Conservation (phyloP, 35 echinoderm and acorn worm species). For the Holothuria glaberrima region DNA sequence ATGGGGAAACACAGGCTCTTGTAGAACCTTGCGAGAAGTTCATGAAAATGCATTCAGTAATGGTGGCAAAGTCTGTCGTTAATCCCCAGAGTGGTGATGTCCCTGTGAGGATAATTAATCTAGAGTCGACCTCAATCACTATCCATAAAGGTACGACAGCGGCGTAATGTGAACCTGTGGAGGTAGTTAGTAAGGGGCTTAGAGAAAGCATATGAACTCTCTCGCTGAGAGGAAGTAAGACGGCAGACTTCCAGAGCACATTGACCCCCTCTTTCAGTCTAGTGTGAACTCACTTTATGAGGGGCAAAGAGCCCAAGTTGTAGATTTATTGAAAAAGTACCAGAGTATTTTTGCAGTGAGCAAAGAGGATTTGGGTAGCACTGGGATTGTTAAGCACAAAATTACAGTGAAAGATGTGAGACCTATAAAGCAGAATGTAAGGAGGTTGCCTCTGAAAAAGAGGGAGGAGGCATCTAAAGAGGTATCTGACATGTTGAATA, state of each 20-base stretch:
- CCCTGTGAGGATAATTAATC: slow-evolving; percentile 4
- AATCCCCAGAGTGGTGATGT: neutral
- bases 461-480: slow-evolving; percentile 3
- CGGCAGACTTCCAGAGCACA: neutral
- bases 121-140: slow-evolving; percentile 2
- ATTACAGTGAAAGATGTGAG: neutral
- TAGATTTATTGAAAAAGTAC: neutral
- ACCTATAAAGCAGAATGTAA: neutral
- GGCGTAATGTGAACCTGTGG: neutral
- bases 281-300: neutral
- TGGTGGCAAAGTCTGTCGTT: slow-evolving; percentile 14
- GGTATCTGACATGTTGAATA: slow-evolving; percentile 20
- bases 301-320: neutral
- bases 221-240: neutral
- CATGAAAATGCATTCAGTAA: neutral
- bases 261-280: neutral
- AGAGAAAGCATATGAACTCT: neutral
- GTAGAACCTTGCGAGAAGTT: slow-evolving; percentile 6
- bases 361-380: neutral
- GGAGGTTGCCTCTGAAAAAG: neutral
- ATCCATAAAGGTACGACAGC: neutral
- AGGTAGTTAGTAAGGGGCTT: neutral
- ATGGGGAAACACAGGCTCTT: neutral
- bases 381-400: slow-evolving; percentile 22
- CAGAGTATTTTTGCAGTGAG: slow-evolving; percentile 18